Base-by-base conservation (phyloP, 2,888 invertebrate genomes). In the Autographa gamma region DNA sequence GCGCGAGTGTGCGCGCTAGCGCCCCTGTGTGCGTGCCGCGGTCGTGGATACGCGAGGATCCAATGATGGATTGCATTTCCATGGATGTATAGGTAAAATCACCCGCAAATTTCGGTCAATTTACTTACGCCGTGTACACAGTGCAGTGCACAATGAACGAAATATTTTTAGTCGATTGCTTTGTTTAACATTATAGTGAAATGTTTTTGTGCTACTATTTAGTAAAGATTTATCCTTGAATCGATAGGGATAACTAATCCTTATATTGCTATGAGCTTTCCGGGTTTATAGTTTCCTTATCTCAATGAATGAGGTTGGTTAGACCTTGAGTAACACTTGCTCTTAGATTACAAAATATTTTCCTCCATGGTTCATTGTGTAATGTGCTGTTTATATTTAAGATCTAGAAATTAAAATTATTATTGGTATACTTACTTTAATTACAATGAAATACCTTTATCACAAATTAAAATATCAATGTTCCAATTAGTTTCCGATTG, bases 41-140 rank as follows among this genome's bases (percentile, higher is more conserved):
- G 87, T 88, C 87, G 92, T 92, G 92, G 91, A 89, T 91, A 92
- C 91, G 86, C 89, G 90, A 92, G 91, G 93, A 92, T 91, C 91
- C 93, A 92, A 93, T 94, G 94, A 95, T 95, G 95, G 95, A 95
- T 95, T 95, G 95, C 94, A 94, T 92, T 95, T 94, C 90, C 92
- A 92, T 93, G 92, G 93, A 94, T 91, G 91, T 94, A 92, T 95
- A 95, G 95, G 95, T 95, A 95, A 95, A 90, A 92, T 92, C 90
- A 89, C 84, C 84, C 81, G 83, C 85, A 86, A 88, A 90, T 89
- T 90, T 90, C 86, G 89, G 84, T 84, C 87, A 86, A 82, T 87
- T 87, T 88, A 86, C 85, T 85, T 87, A 85, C 85, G 85, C 80
- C 76, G 79, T 84, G 85, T 83, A 80, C 82, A 84, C 82, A 85